Conservation (phyloP, 1,140 invertebrate genomes). For the Oryzaephilus surinamensis region DNA sequence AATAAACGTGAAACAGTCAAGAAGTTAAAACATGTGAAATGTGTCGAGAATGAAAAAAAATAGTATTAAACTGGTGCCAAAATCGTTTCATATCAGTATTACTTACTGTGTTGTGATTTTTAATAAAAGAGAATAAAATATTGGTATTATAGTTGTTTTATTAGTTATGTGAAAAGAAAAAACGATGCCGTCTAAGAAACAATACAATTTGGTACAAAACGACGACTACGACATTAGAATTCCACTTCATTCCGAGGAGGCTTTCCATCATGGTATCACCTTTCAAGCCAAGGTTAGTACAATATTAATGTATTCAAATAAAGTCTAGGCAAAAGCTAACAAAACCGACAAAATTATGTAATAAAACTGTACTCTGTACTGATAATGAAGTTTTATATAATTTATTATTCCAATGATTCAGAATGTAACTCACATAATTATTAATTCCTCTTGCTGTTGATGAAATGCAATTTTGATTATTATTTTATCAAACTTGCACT, state of each 20-base stretch:
- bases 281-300: conserved; percentile 89
- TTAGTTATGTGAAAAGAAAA: too few relatives aligned
- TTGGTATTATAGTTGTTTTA: too few relatives aligned
- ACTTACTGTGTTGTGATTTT: too few relatives aligned
- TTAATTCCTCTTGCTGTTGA: background rate
- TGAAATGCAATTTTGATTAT: too few relatives aligned
- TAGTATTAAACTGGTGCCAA: too few relatives aligned
- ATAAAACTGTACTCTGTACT: background rate
- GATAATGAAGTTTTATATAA: background rate
- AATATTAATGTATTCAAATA: too few relatives aligned
- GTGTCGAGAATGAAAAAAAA: too few relatives aligned
- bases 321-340: too few relatives aligned
- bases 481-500: too few relatives aligned
- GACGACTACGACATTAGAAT: conserved; percentile 91
- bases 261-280: conserved; percentile 91
- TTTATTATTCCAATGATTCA: background rate
- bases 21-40: too few relatives aligned
- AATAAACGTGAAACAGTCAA: too few relatives aligned
- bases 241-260: conserved; percentile 89
- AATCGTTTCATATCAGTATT: conserved; percentile 8
- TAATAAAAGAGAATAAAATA: too few relatives aligned
- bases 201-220: conserved; percentile 89
- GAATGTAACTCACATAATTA: background rate
- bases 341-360: background rate
- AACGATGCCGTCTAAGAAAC: conserved; percentile 71